phyloP scores from a whole-genome alignment of 2,113 vertebrate species.

The Calyptommatus sinebrachiatus region DNA sequence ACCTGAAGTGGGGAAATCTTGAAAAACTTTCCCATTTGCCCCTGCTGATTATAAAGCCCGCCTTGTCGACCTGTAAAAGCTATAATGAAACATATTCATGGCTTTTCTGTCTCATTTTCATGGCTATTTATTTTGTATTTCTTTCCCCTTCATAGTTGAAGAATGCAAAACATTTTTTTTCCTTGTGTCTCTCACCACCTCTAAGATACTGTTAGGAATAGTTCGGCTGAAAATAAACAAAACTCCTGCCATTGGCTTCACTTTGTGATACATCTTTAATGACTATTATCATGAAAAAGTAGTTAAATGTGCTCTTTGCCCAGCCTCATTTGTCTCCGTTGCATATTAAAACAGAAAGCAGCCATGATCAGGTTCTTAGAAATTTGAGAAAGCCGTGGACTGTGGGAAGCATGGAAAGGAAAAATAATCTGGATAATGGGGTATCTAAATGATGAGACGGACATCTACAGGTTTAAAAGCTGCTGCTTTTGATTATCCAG shows the following conservation, averaged over 20 bases:
- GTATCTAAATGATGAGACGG: not conserved
- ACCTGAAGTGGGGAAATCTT: too few species aligned
- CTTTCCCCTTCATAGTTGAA: constrained; percentile 56
- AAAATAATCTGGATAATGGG: not conserved
- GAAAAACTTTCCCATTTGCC: not conserved
- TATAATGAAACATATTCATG: not conserved
- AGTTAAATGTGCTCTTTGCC: constrained; percentile 44
- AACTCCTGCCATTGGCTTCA: constrained; percentile 50
- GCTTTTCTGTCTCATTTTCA: constrained; percentile 24
- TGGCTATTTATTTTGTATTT: constrained; percentile 63
- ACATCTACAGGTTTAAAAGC: not conserved
- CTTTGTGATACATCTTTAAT: constrained; percentile 63
- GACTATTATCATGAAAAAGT: constrained; percentile 63
- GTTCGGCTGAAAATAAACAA: constrained; percentile 61
- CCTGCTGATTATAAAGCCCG: too few species aligned
- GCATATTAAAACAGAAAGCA: constrained; percentile 25
- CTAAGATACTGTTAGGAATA: constrained; percentile 54
- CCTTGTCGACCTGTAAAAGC: not conserved
- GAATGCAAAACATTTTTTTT: constrained; percentile 60
- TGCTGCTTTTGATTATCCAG: not conserved
- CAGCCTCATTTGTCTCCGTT: constrained; percentile 41
- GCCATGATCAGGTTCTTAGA: not conserved
- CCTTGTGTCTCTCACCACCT: constrained; percentile 55
- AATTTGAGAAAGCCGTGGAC: not conserved
- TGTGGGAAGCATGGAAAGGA: not conserved